Conservation (phyloP, 2,113 vertebrate species). For the Ailuropoda melanoleuca region DNA sequence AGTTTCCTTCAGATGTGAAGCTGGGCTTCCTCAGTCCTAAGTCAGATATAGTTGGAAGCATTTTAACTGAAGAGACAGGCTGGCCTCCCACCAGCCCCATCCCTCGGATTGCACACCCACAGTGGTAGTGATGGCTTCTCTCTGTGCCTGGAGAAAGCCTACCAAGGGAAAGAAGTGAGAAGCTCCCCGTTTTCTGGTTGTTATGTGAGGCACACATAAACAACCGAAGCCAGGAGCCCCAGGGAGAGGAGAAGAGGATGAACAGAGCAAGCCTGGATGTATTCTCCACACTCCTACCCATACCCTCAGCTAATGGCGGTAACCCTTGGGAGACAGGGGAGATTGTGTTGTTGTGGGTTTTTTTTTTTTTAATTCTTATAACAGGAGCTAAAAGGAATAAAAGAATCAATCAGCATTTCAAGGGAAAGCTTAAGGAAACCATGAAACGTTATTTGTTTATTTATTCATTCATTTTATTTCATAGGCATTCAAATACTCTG, state of each 20-base stretch:
- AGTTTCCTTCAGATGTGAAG: neutral
- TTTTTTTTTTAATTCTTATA: neutral
- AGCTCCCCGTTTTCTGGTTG: neutral
- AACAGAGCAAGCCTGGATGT: neutral
- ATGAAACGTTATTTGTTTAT: slow-evolving; percentile 73
- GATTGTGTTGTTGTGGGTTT: neutral
- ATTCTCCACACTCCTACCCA: neutral
- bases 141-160: neutral
- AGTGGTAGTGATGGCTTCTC: neutral
- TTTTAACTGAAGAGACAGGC: neutral
- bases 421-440: slow-evolving; percentile 58
- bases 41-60: neutral
- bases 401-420: slow-evolving; percentile 71
- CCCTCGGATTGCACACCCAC: rapidly evolving
- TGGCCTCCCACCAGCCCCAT: neutral
- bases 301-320: neutral
- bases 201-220: neutral
- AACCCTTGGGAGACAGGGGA: neutral
- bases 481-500: slow-evolving; percentile 65
- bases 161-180: neutral
- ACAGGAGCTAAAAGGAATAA: slow-evolving; percentile 64
- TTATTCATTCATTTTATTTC: slow-evolving; percentile 75
- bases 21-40: neutral
- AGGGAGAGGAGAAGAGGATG: neutral
- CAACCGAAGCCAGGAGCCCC: neutral